A percentile compares a stretch with the other conserved stretches of the same genome.
These are phyloP conservation scores for Philantomba maxwellii DNA, from an alignment of 2,113 vertebrate species.

Conservation along the genomic window DNA sequence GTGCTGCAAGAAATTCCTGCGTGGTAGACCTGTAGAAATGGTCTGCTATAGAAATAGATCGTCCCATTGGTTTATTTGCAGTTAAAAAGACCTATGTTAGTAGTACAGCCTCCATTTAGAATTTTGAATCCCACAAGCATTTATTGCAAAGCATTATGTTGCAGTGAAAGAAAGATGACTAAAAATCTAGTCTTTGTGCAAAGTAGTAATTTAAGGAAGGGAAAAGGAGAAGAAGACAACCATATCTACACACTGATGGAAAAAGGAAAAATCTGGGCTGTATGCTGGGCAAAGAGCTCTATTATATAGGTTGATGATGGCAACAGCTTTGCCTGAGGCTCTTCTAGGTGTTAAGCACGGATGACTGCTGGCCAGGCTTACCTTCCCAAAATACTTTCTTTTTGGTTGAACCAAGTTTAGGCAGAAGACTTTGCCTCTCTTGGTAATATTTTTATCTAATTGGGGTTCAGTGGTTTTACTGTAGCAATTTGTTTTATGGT, in stretches of 20 bases:
- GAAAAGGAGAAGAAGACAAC: not conserved
- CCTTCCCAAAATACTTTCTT: not conserved
- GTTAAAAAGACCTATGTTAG: not conserved
- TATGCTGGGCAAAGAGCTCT: not conserved
- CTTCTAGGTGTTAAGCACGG: not conserved
- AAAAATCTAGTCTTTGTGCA: not conserved
- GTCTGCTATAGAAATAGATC: not conserved
- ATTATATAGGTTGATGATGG: not conserved
- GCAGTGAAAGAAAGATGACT: not conserved
- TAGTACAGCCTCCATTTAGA: not conserved
- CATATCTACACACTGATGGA: not conserved
- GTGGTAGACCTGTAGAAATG: not conserved
- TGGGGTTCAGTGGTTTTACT: conserved; percentile 26
- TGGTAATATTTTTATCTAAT: not conserved
- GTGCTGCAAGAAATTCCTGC: not conserved
- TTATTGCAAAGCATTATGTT: not conserved
- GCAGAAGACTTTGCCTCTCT: not conserved
- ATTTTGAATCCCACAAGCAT: not conserved
- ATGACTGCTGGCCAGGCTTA: not conserved
- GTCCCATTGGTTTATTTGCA: not conserved
- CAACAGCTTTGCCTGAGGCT: not conserved
- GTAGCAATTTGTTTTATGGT: conserved; percentile 17
- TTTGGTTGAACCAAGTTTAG: not conserved
- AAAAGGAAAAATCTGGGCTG: not conserved
- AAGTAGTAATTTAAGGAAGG: not conserved